Evolutionary conservation across 2,113 vertebrate genomes (phyloP).

Genomic region (Gobio gobio): DNA sequence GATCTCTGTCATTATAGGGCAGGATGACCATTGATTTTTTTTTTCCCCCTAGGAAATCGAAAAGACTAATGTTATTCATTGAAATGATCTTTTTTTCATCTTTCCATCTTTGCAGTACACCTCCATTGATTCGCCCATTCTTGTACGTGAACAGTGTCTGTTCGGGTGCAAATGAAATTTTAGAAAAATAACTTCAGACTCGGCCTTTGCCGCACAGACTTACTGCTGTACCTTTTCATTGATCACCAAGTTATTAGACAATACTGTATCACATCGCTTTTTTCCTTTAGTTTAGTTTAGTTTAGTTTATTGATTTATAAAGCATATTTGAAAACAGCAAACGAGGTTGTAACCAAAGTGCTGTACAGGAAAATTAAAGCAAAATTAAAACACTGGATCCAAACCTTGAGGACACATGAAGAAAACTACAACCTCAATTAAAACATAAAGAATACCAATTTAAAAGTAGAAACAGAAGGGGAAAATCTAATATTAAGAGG

Average conservation of each 20-base stretch:
- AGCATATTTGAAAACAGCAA: too few relatives aligned
- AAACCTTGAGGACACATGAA: too few relatives aligned
- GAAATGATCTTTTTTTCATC: conserved; percentile 39
- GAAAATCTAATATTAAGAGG: too few relatives aligned
- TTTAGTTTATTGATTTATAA: too few relatives aligned
- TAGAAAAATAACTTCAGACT: not conserved
- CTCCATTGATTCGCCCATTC: conserved; percentile 25
- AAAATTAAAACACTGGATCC: too few relatives aligned
- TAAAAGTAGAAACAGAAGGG: too few relatives aligned
- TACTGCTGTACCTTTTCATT: not conserved
- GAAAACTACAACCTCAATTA: too few relatives aligned
- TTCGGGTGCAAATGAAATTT: conserved; percentile 13
- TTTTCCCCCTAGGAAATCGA: conserved; percentile 26
- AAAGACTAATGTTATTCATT: conserved; percentile 45
- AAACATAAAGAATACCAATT: too few relatives aligned
- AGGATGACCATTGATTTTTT: conserved; percentile 42
- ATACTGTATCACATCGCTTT: not conserved
- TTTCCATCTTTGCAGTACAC: conserved; percentile 16
- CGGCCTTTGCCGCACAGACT: not conserved
- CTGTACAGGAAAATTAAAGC: too few relatives aligned
- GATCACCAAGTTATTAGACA: not conserved
- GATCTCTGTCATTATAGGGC: conserved; percentile 37
- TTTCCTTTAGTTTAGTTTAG: not conserved
- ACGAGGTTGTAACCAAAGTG: too few relatives aligned
- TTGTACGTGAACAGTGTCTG: conserved; percentile 3